Evolutionary conservation across 2,888 invertebrate species (phyloP).

Genomic region (Hydroisotoma schaefferi): DNA sequence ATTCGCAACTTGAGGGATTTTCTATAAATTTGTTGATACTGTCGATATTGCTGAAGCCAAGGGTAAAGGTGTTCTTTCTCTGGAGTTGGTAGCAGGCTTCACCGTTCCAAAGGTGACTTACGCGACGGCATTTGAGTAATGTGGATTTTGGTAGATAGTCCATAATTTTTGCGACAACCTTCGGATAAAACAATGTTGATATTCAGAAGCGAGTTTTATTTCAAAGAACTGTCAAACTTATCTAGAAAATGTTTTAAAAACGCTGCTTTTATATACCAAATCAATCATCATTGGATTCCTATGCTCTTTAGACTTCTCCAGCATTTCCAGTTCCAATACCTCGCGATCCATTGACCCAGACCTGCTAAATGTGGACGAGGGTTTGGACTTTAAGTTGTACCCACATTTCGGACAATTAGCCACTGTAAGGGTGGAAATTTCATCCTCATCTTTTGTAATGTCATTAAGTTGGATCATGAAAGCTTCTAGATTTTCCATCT

Average conservation of each 20-base stretch:
- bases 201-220: no score
- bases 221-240: neutral
- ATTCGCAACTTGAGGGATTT: neutral
- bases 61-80: conserved; percentile 19
- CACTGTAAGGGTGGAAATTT: neutral
- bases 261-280: conserved; percentile 24
- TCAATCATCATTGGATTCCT: conserved; percentile 33
- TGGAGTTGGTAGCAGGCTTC: conserved; percentile 28
- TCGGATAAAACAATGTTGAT: no score
- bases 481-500: conserved; percentile 31
- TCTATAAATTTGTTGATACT: conserved; percentile 13
- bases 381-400: conserved; percentile 8
- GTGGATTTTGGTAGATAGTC: conserved; percentile 16
- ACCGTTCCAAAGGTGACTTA: conserved; percentile 25
- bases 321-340: conserved; percentile 12
- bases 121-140: conserved; percentile 26
- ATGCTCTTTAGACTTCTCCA: neutral
- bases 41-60: conserved; percentile 32
- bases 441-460: conserved; percentile 11
- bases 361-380: neutral
- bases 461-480: conserved; percentile 25
- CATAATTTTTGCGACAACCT: conserved; percentile 30
- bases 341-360: conserved; percentile 3
- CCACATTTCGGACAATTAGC: conserved; percentile 14
- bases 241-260: no score